Base-by-base conservation (phyloP, 1,140 invertebrate genomes). In the Zaprionus inermis region DNA sequence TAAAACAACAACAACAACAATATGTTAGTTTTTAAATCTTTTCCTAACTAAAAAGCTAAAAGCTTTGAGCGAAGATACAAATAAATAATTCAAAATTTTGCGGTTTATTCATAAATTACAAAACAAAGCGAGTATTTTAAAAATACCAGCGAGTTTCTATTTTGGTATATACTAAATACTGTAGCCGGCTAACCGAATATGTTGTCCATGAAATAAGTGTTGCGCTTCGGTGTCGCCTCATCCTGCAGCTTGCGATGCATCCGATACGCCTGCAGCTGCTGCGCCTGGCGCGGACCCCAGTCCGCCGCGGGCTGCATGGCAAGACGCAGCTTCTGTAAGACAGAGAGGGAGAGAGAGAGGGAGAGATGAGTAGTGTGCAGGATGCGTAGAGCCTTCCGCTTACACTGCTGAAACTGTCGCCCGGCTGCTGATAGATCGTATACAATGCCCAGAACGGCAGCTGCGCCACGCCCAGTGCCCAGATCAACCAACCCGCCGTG, bases 391-490 rank as follows among this genome's bases (percentile, higher is more conserved):
- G 7, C 6, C 44, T 18, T 6, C 0, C 14, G 66, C 75, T 81
- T 54, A 92, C 91, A 32, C 70, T 60, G 5, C 18, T 49, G 1
- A 91, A 81, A 9, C 67, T 78, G 11, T 69, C 51, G 1, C 76
- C 89, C 0, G 79, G 78, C 66, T 92, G 90, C 58, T 91, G 82
- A 28, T 59, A 91, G 12, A 92, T 73, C 0, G 78, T 79, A 22
- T 91, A 88, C 12, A 92, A 32, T 0, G 90, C 93, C 93, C 93
- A 94, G 16, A 93, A 78, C 18, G 94, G 94, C 41, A 94, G 28
- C 70, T 94, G 93, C 7, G 91, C 34, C 20, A 94, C 78, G 22
- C 93, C 93, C 72, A 94, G 72, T 2, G 72, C 92, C 66, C 93
- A 93, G 12, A 94, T 72, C 4, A 90, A 18, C 94, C 94, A 94